These are phyloP conservation scores for Orientallactaga bullata DNA, from an alignment of 2,113 vertebrate species.

Conservation along the genomic window DNA sequence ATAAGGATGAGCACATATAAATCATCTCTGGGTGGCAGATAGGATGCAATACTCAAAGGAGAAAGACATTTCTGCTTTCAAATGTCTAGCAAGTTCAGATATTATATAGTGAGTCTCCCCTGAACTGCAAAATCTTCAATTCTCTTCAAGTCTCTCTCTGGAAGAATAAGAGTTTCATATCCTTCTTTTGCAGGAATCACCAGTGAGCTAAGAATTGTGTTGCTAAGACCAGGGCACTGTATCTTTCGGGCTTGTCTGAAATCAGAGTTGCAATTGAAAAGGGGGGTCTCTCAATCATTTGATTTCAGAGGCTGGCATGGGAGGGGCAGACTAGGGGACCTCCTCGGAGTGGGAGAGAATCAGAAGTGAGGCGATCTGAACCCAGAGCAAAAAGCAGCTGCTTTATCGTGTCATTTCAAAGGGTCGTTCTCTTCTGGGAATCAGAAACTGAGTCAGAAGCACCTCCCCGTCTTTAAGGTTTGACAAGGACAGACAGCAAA, in stretches of 20 bases:
- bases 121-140: conserved; percentile 84
- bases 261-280: conserved; percentile 81
- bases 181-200: conserved; percentile 79
- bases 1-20: conserved; percentile 89
- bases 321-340: background rate
- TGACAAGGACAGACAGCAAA: background rate
- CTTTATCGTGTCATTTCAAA: background rate
- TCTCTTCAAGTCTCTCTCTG: conserved; percentile 76
- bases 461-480: background rate
- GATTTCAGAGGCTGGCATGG: conserved; percentile 76
- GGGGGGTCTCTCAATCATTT: conserved; percentile 75
- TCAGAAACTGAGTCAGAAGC: conserved; percentile 24
- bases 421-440: background rate
- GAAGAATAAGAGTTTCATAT: conserved; percentile 86
- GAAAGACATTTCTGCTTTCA: conserved; percentile 87
- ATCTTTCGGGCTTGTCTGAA: conserved; percentile 73
- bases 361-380: conserved; percentile 15
- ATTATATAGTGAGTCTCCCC: conserved; percentile 84
- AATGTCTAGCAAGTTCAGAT: conserved; percentile 87
- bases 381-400: background rate
- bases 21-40: conserved; percentile 89
- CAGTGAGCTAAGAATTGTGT: conserved; percentile 79
- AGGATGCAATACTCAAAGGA: conserved; percentile 89
- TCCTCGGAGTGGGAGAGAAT: background rate
- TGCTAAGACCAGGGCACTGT: conserved; percentile 23